A percentile compares a stretch with the other conserved stretches of the same genome.
Conservation (phyloP, 1,140 invertebrate genomes). For the Diachasmimorpha longicaudata region DNA sequence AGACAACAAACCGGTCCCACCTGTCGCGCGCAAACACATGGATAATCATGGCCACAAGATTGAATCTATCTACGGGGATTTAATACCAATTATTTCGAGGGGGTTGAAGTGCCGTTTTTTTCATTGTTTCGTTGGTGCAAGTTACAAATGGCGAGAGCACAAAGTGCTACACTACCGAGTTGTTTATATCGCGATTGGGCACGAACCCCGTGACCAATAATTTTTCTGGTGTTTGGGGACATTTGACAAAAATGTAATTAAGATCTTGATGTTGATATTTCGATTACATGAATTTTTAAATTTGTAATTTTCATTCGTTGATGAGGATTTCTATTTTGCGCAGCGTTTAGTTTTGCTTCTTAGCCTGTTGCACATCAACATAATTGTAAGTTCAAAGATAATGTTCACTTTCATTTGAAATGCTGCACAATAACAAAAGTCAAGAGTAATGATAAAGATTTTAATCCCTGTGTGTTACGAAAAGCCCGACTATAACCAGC, state of each 20-base stretch:
- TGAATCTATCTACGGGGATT: conserved; percentile 31
- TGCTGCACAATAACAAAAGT: too few relatives aligned
- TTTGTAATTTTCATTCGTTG: neutral
- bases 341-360: too few relatives aligned
- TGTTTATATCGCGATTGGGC: conserved; percentile 9
- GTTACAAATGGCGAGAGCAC: conserved; percentile 18
- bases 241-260: conserved; percentile 12
- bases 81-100: conserved; percentile 37
- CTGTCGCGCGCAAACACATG: conserved; percentile 26
- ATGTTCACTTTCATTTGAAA: too few relatives aligned
- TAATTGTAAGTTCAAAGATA: too few relatives aligned
- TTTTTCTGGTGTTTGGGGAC: conserved; percentile 5
- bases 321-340: too few relatives aligned
- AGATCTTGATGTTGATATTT: conserved; percentile 5
- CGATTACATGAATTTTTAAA: neutral
- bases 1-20: conserved; percentile 35
- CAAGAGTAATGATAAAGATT: too few relatives aligned
- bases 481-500: neutral
- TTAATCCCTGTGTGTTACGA: neutral
- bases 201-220: conserved; percentile 18
- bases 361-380: too few relatives aligned
- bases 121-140: conserved; percentile 20
- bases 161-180: neutral
- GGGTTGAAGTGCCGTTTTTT: neutral
- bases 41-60: conserved; percentile 33